Evolutionary conservation across 2,888 invertebrate species (phyloP).

Genomic region (Reticulitermes lucifugus): DNA sequence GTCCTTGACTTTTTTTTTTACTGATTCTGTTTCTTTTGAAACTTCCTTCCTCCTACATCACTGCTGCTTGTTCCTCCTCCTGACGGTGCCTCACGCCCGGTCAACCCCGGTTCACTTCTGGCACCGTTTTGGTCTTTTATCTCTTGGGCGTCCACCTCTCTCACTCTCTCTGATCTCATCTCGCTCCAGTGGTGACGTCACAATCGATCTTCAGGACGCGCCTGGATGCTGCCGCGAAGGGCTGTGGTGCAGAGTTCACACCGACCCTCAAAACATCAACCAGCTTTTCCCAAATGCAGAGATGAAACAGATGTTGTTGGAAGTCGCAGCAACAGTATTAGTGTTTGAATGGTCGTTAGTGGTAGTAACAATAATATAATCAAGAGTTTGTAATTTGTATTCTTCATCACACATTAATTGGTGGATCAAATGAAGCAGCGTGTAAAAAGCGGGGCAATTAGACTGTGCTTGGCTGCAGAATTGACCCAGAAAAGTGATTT

Average conservation of each 20-base stretch:
- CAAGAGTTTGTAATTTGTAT: no score
- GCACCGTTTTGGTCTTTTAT: neutral
- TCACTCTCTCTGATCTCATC: neutral
- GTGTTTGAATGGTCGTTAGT: neutral
- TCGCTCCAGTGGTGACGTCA: constrained; percentile 23
- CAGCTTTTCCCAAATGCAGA: no score
- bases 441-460: no score
- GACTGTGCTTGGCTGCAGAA: no score
- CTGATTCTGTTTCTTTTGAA: constrained; percentile 23
- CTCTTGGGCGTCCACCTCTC: neutral
- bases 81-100: neutral
- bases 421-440: no score
- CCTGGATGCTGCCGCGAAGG: constrained; percentile 8
- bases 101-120: constrained; percentile 21
- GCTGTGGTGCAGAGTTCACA: neutral
- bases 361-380: no score
- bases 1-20: constrained; percentile 22
- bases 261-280: neutral
- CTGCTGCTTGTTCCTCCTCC: neutral
- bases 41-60: constrained; percentile 28
- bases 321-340: neutral
- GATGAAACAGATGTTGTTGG: no score
- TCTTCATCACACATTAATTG: no score
- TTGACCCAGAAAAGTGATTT: no score
- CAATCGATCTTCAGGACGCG: constrained; percentile 19